phyloP scores from a whole-genome alignment of 2,113 vertebrate species.

The Clarias gariepinus region DNA sequence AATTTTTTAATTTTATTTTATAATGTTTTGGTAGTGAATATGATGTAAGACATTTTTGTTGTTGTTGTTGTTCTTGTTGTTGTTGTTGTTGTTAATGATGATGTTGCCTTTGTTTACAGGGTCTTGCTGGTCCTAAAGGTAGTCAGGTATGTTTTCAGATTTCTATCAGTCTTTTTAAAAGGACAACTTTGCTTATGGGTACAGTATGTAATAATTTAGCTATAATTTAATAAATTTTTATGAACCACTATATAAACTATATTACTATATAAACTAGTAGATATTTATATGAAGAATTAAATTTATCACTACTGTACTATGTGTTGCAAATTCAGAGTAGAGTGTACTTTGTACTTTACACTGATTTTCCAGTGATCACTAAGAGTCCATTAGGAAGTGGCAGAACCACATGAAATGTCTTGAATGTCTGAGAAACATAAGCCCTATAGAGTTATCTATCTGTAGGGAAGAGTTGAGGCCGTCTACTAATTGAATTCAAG shows the following conservation, averaged over 20 bases:
- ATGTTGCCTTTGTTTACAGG: constrained; percentile 44
- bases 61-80: neutral
- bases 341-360: neutral
- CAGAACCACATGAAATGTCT: constrained; percentile 16
- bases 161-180: neutral
- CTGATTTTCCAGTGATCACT: constrained; percentile 19
- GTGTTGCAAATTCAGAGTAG: no score
- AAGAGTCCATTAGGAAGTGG: neutral
- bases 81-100: no score
- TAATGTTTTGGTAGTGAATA: neutral
- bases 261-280: neutral
- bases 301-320: neutral
- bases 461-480: constrained; percentile 14
- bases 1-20: no score
- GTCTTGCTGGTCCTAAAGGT: constrained; percentile 59
- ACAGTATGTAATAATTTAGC: neutral
- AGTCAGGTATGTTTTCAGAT: constrained; percentile 51
- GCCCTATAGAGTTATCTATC: constrained; percentile 36
- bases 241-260: no score
- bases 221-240: no score
- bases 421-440: constrained; percentile 24
- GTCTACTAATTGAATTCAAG: no score
- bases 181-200: neutral
- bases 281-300: neutral
- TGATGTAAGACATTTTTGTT: neutral